Conservation (phyloP, 1,140 invertebrate species). For the Cyphomyrmex costatus region DNA sequence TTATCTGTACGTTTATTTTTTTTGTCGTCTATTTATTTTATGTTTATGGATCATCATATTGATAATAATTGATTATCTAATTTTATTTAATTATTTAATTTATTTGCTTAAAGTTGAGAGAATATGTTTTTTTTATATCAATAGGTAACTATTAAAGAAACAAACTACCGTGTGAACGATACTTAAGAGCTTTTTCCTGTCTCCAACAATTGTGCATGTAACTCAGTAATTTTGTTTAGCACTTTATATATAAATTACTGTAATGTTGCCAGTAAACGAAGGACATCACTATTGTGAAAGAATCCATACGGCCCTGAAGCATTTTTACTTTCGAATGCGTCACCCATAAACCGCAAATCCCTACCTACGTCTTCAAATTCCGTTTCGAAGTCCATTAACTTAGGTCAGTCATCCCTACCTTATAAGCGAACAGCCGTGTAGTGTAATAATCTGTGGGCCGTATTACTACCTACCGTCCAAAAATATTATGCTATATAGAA, state of each 20-base stretch:
- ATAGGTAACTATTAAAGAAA: slow-evolving; percentile 15
- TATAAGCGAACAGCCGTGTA: slow-evolving; percentile 9
- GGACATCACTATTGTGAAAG: slow-evolving; percentile 39
- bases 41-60: background rate
- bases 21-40: background rate
- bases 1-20: background rate
- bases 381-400: slow-evolving; percentile 53
- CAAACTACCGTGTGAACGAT: slow-evolving; percentile 16
- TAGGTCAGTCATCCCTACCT: slow-evolving; percentile 63
- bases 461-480: background rate
- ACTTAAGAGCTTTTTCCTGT: slow-evolving; percentile 5
- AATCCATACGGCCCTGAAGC: slow-evolving; percentile 63
- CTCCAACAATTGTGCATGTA: background rate
- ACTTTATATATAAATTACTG: slow-evolving; percentile 49
- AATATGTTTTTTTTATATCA: background rate
- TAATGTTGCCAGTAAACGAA: slow-evolving; percentile 63
- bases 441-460: slow-evolving; percentile 1
- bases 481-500: background rate
- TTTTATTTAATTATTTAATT: background rate
- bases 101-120: background rate
- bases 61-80: background rate
- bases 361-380: slow-evolving; percentile 24
- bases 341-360: slow-evolving; percentile 63
- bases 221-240: slow-evolving; percentile 30
- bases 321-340: slow-evolving; percentile 74